These are phyloP conservation scores for Rhagonycha lutea DNA, from an alignment of 2,888 invertebrate species.

Conservation along the genomic window DNA sequence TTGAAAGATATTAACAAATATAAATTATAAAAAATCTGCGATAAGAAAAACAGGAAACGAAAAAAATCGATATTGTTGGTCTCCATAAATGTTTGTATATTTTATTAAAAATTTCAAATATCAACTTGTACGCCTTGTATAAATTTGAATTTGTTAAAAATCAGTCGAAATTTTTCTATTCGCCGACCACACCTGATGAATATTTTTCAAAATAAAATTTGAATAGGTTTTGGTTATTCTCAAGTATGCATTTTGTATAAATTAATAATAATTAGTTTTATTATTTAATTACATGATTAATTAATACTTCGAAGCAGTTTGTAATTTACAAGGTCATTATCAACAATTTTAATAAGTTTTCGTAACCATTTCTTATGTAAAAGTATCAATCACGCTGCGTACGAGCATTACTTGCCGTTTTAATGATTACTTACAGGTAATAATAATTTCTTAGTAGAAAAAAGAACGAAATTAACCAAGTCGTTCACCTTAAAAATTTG, in stretches of 20 bases:
- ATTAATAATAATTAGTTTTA: background rate
- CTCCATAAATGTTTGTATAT: background rate
- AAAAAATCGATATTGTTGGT: background rate
- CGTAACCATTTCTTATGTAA: background rate
- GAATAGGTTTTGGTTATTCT: background rate
- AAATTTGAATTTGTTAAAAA: background rate
- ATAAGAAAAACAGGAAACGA: too few species aligned
- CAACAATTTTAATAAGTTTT: constrained; percentile 1
- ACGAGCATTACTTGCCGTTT: background rate
- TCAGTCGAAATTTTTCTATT: background rate
- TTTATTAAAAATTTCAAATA: background rate
- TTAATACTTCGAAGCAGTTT: background rate
- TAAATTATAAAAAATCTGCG: background rate
- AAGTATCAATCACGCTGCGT: background rate
- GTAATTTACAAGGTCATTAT: background rate
- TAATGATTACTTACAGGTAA: background rate
- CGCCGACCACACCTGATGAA: background rate
- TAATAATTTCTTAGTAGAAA: background rate
- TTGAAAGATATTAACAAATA: background rate
- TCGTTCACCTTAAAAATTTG: background rate
- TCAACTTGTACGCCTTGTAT: background rate
- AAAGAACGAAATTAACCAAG: background rate
- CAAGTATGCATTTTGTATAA: background rate
- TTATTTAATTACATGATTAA: background rate
- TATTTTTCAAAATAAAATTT: background rate